Evolutionary conservation across 1,140 invertebrate species (phyloP).

Genomic region (Drosophila navojoa): DNA sequence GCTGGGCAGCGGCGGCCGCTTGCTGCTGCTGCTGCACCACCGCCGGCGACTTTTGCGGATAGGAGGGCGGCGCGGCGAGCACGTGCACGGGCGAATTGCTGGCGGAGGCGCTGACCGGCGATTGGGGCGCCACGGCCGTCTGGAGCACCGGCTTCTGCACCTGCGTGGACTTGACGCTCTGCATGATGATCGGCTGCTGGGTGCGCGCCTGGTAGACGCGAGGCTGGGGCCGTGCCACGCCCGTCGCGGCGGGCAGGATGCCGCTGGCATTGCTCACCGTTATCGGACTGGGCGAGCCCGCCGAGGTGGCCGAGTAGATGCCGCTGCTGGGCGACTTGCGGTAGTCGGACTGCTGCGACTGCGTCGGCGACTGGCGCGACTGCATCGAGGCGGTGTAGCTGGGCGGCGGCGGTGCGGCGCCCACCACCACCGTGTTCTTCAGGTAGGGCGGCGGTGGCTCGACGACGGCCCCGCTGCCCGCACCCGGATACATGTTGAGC

Average conservation of each 20-base stretch:
- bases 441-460: constrained; percentile 89
- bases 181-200: constrained; percentile 97
- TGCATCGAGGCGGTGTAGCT: constrained; percentile 94
- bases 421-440: constrained; percentile 88
- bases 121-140: constrained; percentile 94
- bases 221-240: constrained; percentile 88
- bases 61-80: constrained; percentile 90
- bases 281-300: constrained; percentile 90
- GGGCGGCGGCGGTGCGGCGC: constrained; percentile 85
- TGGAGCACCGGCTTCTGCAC: constrained; percentile 97
- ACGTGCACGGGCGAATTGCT: constrained; percentile 85
- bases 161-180: constrained; percentile 96
- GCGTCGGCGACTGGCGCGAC: constrained; percentile 93
- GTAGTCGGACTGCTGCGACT: constrained; percentile 89
- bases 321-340: constrained; percentile 88
- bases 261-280: constrained; percentile 87
- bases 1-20: constrained; percentile 76
- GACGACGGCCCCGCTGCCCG: constrained; percentile 86
- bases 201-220: constrained; percentile 90
- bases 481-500: constrained; percentile 90
- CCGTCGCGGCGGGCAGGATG: constrained; percentile 85
- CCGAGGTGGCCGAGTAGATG: constrained; percentile 92
- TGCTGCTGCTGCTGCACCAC: constrained; percentile 86
- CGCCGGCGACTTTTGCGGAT: constrained; percentile 85
- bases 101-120: constrained; percentile 86